A percentile compares a stretch with the other conserved stretches of the same genome.
These are phyloP conservation scores for Pangasius macronema DNA, from an alignment of 2,797 vertebrate species.

Conservation along the genomic window DNA sequence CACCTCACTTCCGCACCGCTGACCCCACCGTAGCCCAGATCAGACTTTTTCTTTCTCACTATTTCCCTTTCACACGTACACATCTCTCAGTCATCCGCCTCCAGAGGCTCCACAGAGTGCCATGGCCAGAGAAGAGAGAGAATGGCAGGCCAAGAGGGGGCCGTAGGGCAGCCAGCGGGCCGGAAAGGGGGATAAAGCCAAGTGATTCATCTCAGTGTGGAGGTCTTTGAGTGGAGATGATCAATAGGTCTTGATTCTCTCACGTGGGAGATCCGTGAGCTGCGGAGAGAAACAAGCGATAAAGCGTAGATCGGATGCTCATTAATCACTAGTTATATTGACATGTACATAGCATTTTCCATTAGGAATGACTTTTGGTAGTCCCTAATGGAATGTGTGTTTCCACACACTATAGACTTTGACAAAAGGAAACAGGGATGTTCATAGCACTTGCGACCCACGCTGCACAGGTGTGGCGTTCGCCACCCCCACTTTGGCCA, in stretches of 20 bases:
- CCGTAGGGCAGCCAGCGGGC: conserved; percentile 34
- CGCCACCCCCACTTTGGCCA: no score
- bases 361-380: not conserved
- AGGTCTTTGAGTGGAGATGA: conserved; percentile 44
- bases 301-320: not conserved
- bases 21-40: not conserved
- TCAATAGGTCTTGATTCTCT: conserved; percentile 29
- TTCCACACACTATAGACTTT: not conserved
- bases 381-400: not conserved
- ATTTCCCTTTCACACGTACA: not conserved
- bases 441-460: not conserved
- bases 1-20: not conserved
- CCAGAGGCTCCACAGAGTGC: conserved; percentile 27
- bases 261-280: not conserved
- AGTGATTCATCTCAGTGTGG: conserved; percentile 47
- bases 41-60: conserved; percentile 31
- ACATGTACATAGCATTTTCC: not conserved
- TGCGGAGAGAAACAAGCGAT: not conserved
- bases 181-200: conserved; percentile 33
- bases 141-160: conserved; percentile 26
- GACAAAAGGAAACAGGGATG: not conserved
- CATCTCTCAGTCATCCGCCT: conserved; percentile 31
- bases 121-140: conserved; percentile 51
- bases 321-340: not conserved
- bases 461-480: not conserved